Evolutionary conservation across 2,113 vertebrate genomes (phyloP).

Genomic region (Hipposideros armiger): DNA sequence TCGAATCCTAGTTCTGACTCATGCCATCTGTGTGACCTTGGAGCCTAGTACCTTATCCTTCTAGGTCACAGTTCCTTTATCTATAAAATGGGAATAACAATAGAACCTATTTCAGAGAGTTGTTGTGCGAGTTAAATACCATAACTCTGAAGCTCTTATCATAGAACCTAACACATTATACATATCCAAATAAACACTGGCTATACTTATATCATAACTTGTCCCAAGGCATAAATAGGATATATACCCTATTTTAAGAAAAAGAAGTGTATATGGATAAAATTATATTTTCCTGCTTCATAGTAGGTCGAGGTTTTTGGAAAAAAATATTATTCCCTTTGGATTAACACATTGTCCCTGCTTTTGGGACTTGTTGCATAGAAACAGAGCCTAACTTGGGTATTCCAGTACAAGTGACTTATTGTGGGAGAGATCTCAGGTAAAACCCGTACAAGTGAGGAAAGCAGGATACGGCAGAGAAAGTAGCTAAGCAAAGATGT

Average conservation of each 20-base stretch:
- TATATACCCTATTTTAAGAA: not conserved
- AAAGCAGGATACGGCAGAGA: not conserved
- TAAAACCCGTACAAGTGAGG: not conserved
- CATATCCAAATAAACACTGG: not conserved
- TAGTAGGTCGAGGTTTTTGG: not conserved
- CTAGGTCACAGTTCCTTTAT: not conserved
- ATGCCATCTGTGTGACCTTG: not conserved
- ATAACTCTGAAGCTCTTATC: not conserved
- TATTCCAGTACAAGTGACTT: not conserved
- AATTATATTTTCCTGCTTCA: not conserved
- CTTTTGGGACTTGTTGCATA: not conserved
- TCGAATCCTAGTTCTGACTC: not conserved
- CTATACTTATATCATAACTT: not conserved
- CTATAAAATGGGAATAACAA: not conserved
- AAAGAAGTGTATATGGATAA: not conserved
- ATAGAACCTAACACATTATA: not conserved
- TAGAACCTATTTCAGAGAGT: not conserved
- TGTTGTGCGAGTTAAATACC: not conserved
- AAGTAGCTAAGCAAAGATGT: not conserved
- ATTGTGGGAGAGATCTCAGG: not conserved
- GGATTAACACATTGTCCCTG: not conserved
- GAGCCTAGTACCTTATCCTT: not conserved
- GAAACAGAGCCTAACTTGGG: not conserved
- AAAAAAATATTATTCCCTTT: not conserved
- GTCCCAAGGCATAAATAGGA: not conserved